phyloP scores from a whole-genome alignment of 1,140 invertebrate genomes.

The Physella acuta region DNA sequence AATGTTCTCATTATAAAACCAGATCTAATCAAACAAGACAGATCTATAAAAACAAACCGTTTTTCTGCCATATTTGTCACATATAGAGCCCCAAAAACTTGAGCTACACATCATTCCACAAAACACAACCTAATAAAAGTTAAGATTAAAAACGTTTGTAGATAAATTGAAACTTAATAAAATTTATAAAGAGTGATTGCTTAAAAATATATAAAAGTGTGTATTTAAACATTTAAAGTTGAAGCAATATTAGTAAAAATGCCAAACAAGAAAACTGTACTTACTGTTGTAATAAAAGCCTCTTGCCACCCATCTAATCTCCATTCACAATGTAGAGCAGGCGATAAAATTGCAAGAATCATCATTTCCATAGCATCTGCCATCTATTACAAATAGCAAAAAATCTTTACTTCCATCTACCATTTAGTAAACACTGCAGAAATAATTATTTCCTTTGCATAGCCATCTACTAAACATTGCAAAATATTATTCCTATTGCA shows the following conservation, averaged over 20 bases:
- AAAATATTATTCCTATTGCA: no score
- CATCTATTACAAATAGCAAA: no score
- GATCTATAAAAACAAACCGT: no score
- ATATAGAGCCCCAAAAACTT: constrained; percentile 92
- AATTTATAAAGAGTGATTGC: neutral
- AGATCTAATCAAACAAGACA: no score
- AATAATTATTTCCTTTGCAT: no score
- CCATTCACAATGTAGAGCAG: constrained; percentile 92
- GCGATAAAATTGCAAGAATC: constrained; percentile 88
- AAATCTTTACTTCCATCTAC: constrained; percentile 14
- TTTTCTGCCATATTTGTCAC: constrained; percentile 90
- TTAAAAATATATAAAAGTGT: no score
- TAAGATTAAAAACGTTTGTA: neutral
- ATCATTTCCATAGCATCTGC: constrained; percentile 99
- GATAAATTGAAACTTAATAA: neutral
- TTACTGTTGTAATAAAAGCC: constrained; percentile 74
- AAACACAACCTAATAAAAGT: constrained; percentile 76
- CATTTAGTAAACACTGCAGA: neutral
- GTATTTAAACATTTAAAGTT: no score
- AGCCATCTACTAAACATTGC: no score
- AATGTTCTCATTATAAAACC: no score
- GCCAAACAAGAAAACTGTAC: no score
- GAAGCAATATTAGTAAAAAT: no score
- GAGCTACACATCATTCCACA: constrained; percentile 96
- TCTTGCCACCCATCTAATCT: constrained; percentile 79